These are phyloP conservation scores for Laupala kohalensis DNA, from an alignment of 1,140 invertebrate genomes.

Conservation along the genomic window DNA sequence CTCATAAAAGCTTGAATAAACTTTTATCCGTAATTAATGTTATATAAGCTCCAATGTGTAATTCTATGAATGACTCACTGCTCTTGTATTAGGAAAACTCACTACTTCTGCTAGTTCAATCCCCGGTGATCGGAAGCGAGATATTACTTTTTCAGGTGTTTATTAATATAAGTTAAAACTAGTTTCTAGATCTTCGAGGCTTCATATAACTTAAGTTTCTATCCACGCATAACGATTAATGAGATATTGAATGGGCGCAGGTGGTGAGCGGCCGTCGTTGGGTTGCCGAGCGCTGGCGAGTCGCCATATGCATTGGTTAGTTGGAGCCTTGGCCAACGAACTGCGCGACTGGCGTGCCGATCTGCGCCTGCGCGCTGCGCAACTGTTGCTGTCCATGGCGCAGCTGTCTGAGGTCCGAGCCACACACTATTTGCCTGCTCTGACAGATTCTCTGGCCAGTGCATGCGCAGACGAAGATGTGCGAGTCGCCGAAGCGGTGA, in stretches of 20 bases:
- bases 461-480: constrained; percentile 44
- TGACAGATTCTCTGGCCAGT: constrained; percentile 34
- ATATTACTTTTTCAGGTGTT: neutral
- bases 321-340: constrained; percentile 49
- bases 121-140: neutral
- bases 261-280: constrained; percentile 43
- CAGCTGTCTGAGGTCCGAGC: constrained; percentile 54
- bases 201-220: neutral
- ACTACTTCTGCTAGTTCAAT: neutral
- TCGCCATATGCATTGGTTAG: constrained; percentile 50
- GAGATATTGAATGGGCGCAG: neutral
- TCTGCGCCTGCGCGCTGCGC: constrained; percentile 54
- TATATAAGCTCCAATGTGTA: no score
- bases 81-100: neutral
- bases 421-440: constrained; percentile 49
- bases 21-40: no score
- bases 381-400: constrained; percentile 51
- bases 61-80: no score
- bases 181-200: neutral
- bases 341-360: constrained; percentile 57
- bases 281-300: constrained; percentile 60
- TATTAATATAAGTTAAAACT: neutral
- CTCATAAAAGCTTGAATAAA: no score
- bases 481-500: constrained; percentile 47
- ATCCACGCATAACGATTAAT: neutral